Evolutionary conservation across 2,888 invertebrate species (phyloP).

Genomic region (Salpingus planirostris): DNA sequence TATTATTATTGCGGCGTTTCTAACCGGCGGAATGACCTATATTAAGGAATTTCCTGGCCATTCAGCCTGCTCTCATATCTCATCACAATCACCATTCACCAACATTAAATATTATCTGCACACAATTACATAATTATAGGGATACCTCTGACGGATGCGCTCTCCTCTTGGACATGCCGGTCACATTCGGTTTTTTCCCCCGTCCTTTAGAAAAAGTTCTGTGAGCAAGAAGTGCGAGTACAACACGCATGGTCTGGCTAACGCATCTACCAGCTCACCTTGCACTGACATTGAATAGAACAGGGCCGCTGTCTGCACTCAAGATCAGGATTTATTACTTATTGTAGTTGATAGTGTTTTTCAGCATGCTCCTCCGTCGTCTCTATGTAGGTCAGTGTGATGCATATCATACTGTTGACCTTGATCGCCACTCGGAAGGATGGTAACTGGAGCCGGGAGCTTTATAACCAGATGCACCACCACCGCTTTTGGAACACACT

Average conservation of each 20-base stretch:
- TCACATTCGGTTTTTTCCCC: too few species aligned
- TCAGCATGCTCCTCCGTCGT: conserved; percentile 27
- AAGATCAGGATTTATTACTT: conserved; percentile 32
- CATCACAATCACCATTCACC: too few species aligned
- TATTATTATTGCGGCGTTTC: too few species aligned
- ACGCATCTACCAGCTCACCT: conserved; percentile 36
- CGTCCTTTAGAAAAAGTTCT: too few species aligned
- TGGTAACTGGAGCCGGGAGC: conserved; percentile 13
- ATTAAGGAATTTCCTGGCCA: too few species aligned
- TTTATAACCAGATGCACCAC: conserved; percentile 8
- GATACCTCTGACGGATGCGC: too few species aligned
- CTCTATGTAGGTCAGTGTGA: conserved; percentile 38
- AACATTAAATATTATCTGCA: too few species aligned
- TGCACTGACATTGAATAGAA: conserved; percentile 38
- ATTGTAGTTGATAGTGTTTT: conserved; percentile 34
- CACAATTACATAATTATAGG: too few species aligned
- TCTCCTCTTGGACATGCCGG: too few species aligned
- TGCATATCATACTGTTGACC: conserved; percentile 32
- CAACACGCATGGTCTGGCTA: conserved; percentile 20
- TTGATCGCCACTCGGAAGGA: conserved; percentile 32
- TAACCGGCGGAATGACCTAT: too few species aligned
- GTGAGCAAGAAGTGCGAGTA: conserved; percentile 16
- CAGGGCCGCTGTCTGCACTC: conserved; percentile 30
- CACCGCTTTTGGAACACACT: too few species aligned
- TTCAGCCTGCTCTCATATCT: too few species aligned